Evolutionary conservation across 2,113 vertebrate genomes (phyloP), one percentile per base, ranked within the genome.

Genomic region (Mugil cephalus): DNA sequence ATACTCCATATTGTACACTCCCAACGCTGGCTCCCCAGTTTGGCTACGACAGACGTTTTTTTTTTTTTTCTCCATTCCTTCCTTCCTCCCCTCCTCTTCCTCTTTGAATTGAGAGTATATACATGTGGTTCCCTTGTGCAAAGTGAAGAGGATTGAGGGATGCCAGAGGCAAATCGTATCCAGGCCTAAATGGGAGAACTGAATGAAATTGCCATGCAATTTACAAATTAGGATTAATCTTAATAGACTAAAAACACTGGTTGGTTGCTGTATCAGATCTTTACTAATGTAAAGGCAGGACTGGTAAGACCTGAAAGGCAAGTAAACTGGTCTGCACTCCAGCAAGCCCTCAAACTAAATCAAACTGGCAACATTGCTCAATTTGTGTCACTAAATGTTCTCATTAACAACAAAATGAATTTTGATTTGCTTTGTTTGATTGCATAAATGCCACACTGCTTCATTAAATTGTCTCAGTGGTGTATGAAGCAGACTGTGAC

Each of bases 11-110:
- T 93, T 93, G 87, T 92, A 86, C 77, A 63, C 54, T 85, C 82
- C 91, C 91, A 92, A 91, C 92, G 87, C 86, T 89, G 82, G 84
- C 89, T 88, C 80, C 68, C 83, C 86, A 86, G 75, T 91, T 92
- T 92, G 92, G 91, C 91, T 86, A 77, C 83, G 79, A 85, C 71
- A 66, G 47, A 50, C 61, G 46, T 65, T 79, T 82, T 80, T 77
- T 70, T 63, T 45, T 14, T 62, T 46, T 15, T 62, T 19, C 55
- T 47, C 6, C 4, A 18, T 78, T 74, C 46, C 53, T 68, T 55
- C 40, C 61, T 54, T 10, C 47, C 64, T 43, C 59, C 50, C 74
- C 51, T 65, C 40, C 62, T 51, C 61, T 61, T 78, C 14, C 34
- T 79, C 59, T 80, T 69, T 69, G 24, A 79, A 82, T 76, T 58